These are phyloP conservation scores for Thera obeliscata DNA, from an alignment of 2,888 invertebrate species.

Conservation along the genomic window DNA sequence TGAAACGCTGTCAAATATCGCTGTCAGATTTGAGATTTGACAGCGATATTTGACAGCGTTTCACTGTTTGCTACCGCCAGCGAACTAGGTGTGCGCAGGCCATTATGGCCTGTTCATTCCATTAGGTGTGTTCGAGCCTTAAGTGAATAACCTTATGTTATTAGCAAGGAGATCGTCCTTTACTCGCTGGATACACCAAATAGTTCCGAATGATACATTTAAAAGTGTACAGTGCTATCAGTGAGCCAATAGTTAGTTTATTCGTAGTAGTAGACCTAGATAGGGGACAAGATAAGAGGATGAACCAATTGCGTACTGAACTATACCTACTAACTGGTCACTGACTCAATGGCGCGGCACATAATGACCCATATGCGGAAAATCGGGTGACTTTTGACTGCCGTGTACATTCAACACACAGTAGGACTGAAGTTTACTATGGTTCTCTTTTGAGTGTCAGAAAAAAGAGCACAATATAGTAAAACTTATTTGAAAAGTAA, in stretches of 20 bases:
- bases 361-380: conserved; percentile 42
- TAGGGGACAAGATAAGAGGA: conserved; percentile 72
- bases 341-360: conserved; percentile 66
- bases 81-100: too few species aligned
- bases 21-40: too few species aligned
- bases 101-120: too few species aligned
- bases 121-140: too few species aligned
- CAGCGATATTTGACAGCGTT: too few species aligned
- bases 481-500: background rate
- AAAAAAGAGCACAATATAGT: background rate
- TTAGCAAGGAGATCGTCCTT: too few species aligned
- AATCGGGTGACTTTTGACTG: conserved; percentile 14
- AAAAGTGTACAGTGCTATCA: conserved; percentile 13
- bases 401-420: background rate
- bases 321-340: conserved; percentile 68
- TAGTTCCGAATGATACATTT: conserved; percentile 17
- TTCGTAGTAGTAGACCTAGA: conserved; percentile 18
- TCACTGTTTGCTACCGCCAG: too few species aligned
- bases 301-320: conserved; percentile 70
- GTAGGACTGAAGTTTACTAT: background rate
- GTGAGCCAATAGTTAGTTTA: conserved; percentile 23
- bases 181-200: background rate
- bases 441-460: background rate
- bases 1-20: too few species aligned
- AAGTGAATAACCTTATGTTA: too few species aligned